Base-by-base conservation (phyloP, 2,113 vertebrate species). In the Cygnus buccinator region DNA sequence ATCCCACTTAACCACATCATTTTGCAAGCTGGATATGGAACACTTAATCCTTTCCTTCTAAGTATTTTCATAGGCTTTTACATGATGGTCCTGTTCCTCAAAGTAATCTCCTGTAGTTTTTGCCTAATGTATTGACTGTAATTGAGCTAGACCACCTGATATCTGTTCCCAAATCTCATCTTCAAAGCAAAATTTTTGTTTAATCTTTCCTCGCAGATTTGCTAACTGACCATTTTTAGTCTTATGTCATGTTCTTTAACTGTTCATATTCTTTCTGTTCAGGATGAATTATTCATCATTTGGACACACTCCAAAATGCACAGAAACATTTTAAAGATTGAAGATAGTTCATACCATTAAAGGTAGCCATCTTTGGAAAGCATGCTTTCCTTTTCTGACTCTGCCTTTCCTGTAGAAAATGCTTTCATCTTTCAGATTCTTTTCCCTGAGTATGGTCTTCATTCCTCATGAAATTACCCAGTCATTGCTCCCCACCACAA, bases 401-500 rank as follows among this genome's bases (percentile, higher is more conserved):
- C 66, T 78, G 43, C 10, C 48, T 89, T 37, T 83, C n/a, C 48
- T 81, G 52, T 35, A 74, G 77, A 89, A 91, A 96, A 78, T 31
- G 21, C 33, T 94, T 94, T 74, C 88, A 77, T 63, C 26, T 88
- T 93, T 75, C 46, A 10, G 33, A 79, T 39, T 0, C 29, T 84
- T 91, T 88, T 65, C 21, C 46, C 58, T 77, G 78, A 90, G 86
- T 87, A 83, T 46, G 46, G 87, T 82, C 84, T 79, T 93, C 76
- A 93, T 95, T 94, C 80, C 80, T 90, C 70, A 46, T 87, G 61
- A 94, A 92, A 96, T 95, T 96, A 93, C 76, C 44, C 84, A 90
- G 85, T 95, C 92, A 76, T 90, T 91, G 74, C 83, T 93, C 71
- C 61, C 71, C 48, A 67, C 73, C 68, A 67, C 85, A 91, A 92